These are phyloP conservation scores for Saturnia pavonia DNA, from an alignment of 2,888 invertebrate species.

Conservation along the genomic window DNA sequence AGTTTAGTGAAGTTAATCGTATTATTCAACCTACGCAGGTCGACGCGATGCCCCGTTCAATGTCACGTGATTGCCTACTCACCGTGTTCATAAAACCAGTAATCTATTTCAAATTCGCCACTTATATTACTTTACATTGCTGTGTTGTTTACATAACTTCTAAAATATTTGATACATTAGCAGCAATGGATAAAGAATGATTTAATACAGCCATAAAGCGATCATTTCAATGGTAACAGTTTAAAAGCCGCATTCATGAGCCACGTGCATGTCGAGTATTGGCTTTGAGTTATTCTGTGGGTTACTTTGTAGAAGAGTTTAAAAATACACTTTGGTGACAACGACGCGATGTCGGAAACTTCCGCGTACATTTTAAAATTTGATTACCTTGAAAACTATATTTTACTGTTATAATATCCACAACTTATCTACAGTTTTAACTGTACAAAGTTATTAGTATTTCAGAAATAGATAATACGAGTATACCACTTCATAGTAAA, in stretches of 20 bases:
- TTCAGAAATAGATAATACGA: too few relatives aligned
- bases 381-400: background rate
- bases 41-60: slow-evolving; percentile 22
- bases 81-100: slow-evolving; percentile 4
- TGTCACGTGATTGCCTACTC: slow-evolving; percentile 29
- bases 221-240: background rate
- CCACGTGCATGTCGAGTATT: slow-evolving; percentile 25
- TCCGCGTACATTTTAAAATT: background rate
- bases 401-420: background rate
- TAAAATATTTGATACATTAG: background rate
- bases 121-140: slow-evolving; percentile 1
- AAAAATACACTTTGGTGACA: slow-evolving; percentile 20
- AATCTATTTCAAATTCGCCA: background rate
- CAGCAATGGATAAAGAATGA: slow-evolving; percentile 1
- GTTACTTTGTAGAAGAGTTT: slow-evolving; percentile 18
- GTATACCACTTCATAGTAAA: too few relatives aligned
- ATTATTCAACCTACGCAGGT: slow-evolving; percentile 18
- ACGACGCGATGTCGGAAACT: slow-evolving; percentile 8
- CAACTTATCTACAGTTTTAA: too few relatives aligned
- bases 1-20: background rate
- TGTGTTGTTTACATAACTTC: background rate
- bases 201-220: background rate
- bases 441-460: too few relatives aligned
- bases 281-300: slow-evolving; percentile 10
- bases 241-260: background rate